phyloP scores from a whole-genome alignment of 1,140 invertebrate species.

The Papilio polytes region DNA sequence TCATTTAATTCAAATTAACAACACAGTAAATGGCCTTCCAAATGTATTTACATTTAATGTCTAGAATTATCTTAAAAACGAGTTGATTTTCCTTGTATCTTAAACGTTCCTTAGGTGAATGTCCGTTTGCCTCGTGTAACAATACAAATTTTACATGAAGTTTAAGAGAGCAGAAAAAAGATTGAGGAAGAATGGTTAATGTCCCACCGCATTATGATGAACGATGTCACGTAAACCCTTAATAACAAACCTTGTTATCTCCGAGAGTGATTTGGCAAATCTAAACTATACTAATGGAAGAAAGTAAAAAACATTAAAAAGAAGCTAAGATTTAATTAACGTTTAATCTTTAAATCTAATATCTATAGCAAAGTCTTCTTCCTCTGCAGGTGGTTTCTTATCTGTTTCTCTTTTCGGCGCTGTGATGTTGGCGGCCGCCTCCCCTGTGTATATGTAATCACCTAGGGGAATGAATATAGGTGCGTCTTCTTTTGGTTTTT shows the following conservation, averaged over 20 bases:
- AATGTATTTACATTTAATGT: background rate
- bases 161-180: background rate
- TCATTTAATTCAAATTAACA: background rate
- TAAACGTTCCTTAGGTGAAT: background rate
- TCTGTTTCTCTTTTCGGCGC: constrained; percentile 66
- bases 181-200: background rate
- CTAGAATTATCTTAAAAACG: background rate
- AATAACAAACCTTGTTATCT: no score
- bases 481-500: constrained; percentile 44
- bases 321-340: background rate
- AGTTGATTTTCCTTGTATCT: background rate
- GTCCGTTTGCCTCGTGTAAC: background rate
- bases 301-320: background rate
- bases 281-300: background rate
- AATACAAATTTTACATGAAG: background rate
- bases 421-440: constrained; percentile 49
- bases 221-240: no score
- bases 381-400: constrained; percentile 49
- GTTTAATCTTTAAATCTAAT: constrained; percentile 58
- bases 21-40: background rate
- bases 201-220: no score
- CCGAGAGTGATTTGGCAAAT: no score
- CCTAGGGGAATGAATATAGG: constrained; percentile 52
- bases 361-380: constrained; percentile 63
- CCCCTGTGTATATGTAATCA: constrained; percentile 45